Percentiles rank a stretch among this genome's conserved stretches.
Conservation (phyloP, 2,113 vertebrate species). For the Alligator mississippiensis region DNA sequence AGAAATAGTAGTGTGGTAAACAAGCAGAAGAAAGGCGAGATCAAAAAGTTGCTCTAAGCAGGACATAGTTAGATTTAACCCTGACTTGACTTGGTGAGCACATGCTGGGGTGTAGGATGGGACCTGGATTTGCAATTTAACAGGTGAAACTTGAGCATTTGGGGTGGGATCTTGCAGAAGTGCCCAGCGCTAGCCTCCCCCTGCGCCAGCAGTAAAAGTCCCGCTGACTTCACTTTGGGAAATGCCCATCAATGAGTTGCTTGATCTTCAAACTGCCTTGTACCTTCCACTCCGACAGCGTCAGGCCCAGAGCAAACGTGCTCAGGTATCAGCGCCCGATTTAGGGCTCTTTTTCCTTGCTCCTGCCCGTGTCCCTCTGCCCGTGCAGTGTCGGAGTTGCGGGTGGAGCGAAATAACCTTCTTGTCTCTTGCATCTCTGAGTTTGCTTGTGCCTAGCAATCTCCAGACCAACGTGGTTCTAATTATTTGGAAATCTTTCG, state of each 20-base stretch:
- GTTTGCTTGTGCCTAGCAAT: constrained; percentile 1
- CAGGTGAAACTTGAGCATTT: neutral
- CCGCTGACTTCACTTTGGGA: neutral
- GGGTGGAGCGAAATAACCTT: constrained; percentile 31
- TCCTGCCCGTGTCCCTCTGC: constrained; percentile 39
- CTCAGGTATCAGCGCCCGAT: neutral
- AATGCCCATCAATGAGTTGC: neutral
- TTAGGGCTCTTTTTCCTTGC: constrained; percentile 7
- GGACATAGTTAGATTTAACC: neutral
- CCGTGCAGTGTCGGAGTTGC: neutral
- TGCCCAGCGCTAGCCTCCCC: neutral
- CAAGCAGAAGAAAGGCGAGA: neutral
- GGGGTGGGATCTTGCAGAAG: neutral
- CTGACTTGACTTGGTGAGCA: neutral
- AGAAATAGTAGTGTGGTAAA: neutral
- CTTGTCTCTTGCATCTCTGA: constrained; percentile 16
- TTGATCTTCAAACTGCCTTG: neutral
- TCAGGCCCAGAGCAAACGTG: neutral
- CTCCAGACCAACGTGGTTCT: constrained; percentile 48
- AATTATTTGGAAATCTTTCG: constrained; percentile 40
- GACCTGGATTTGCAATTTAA: neutral
- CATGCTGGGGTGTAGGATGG: neutral
- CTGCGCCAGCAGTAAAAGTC: rapidly evolving
- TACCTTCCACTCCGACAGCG: rapidly evolving
- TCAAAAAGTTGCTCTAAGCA: neutral